These are phyloP conservation scores for Hiodon tergisus DNA, from an alignment of 2,113 vertebrate species.

Conservation along the genomic window DNA sequence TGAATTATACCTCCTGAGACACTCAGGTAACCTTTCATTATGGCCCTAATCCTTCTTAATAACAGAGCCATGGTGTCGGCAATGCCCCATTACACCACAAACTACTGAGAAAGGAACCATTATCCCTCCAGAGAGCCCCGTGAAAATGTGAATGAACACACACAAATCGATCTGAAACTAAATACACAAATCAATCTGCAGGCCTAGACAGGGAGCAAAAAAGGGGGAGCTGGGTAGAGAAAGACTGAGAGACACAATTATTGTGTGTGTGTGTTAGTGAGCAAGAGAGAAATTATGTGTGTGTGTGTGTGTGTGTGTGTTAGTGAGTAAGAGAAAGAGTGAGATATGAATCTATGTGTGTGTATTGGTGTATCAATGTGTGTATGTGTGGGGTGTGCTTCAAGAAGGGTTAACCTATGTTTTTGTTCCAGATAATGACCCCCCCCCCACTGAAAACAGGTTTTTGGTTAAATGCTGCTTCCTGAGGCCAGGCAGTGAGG, in stretches of 20 bases:
- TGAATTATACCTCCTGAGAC: conserved; percentile 59
- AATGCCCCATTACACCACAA: conserved; percentile 59
- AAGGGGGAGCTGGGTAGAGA: not conserved
- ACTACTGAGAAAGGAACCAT: conserved; percentile 46
- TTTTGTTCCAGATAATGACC: conserved; percentile 19
- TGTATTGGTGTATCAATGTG: not conserved
- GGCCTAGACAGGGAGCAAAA: not conserved
- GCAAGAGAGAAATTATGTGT: not conserved
- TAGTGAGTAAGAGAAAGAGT: not conserved
- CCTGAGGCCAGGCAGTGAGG: not conserved
- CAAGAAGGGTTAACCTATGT: conserved; percentile 14
- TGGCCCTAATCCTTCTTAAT: conserved; percentile 61
- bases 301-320: not conserved
- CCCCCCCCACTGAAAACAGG: not conserved
- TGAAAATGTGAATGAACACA: conserved; percentile 44
- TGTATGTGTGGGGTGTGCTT: not conserved
- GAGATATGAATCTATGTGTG: conserved; percentile 5
- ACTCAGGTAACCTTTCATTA: conserved; percentile 70
- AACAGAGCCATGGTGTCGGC: conserved; percentile 55
- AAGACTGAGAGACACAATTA: conserved; percentile 15
- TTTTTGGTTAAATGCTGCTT: conserved; percentile 16
- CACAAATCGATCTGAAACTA: conserved; percentile 38
- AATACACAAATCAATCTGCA: conserved; percentile 16
- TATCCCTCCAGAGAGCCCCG: conserved; percentile 44
- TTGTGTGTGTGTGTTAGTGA: not conserved